Percentiles rank a stretch among this genome's conserved stretches.
These are phyloP conservation scores for Aethina tumida DNA, from an alignment of 1,140 invertebrate species.

Conservation along the genomic window DNA sequence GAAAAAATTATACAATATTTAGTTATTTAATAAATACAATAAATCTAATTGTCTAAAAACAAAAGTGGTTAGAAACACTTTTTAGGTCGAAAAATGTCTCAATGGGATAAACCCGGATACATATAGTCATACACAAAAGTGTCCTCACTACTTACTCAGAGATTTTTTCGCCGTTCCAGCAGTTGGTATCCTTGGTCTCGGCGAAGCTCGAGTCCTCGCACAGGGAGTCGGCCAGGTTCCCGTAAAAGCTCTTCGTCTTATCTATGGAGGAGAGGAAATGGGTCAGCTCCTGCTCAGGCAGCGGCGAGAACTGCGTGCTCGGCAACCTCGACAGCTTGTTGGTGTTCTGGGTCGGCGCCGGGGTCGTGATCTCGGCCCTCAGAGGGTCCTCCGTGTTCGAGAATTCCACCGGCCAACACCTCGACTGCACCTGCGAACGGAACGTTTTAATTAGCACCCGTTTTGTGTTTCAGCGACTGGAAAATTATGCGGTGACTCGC, in stretches of 20 bases:
- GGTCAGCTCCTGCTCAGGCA: slow-evolving; percentile 45
- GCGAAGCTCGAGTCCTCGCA: slow-evolving; percentile 53
- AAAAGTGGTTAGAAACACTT: background rate
- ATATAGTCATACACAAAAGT: background rate
- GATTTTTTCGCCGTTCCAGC: slow-evolving; percentile 66
- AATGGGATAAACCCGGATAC: background rate
- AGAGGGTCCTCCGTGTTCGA: slow-evolving; percentile 26
- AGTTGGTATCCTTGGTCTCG: slow-evolving; percentile 46
- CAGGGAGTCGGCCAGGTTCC: slow-evolving; percentile 54
- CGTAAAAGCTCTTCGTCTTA: slow-evolving; percentile 60
- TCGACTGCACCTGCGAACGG: slow-evolving; percentile 41
- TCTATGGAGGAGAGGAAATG: slow-evolving; percentile 55
- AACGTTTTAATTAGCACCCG: too few relatives aligned
- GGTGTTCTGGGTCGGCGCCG: slow-evolving; percentile 9
- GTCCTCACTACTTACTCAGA: slow-evolving; percentile 56
- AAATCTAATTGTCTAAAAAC: background rate
- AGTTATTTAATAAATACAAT: background rate
- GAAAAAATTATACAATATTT: background rate
- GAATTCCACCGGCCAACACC: slow-evolving; percentile 39
- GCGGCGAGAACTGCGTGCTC: slow-evolving; percentile 18
- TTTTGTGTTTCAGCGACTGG: too few relatives aligned
- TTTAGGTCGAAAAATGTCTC: background rate
- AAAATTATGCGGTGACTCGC: too few relatives aligned
- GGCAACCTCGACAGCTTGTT: slow-evolving; percentile 11
- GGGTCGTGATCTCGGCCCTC: slow-evolving; percentile 26